phyloP scores from a whole-genome alignment of 53 echinoderm and acorn worm genomes.

The Luidia sarsii region DNA sequence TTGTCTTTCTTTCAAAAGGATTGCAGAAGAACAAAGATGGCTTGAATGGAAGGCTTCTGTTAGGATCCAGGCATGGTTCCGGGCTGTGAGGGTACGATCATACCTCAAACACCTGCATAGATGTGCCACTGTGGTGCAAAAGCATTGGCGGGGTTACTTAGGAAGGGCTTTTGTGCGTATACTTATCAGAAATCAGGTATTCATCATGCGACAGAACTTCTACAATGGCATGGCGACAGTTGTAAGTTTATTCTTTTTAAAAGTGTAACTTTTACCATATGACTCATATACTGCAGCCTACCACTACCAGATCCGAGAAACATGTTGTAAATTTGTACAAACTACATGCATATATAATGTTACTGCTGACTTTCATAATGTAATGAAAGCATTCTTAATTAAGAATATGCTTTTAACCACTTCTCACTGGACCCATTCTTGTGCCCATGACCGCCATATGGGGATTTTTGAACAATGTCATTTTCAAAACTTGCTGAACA shows the following conservation, averaged over 20 bases:
- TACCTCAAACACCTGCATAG: constrained; percentile 81
- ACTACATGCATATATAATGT: too few relatives aligned
- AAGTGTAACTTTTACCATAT: too few relatives aligned
- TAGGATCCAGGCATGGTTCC: constrained; percentile 92
- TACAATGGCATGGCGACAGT: constrained; percentile 97
- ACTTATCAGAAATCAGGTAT: constrained; percentile 78
- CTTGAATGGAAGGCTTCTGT: constrained; percentile 74
- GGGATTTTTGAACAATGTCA: too few relatives aligned
- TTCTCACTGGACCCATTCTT: too few relatives aligned
- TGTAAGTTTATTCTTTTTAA: constrained; percentile 46
- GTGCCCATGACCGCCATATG: too few relatives aligned
- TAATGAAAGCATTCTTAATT: too few relatives aligned
- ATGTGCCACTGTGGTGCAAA: constrained; percentile 90
- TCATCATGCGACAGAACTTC: constrained; percentile 85
- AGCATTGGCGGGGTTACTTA: constrained; percentile 85
- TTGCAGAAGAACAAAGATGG: constrained; percentile 77
- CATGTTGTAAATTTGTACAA: too few relatives aligned
- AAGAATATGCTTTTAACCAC: too few relatives aligned
- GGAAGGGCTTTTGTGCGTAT: constrained; percentile 72
- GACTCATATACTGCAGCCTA: too few relatives aligned
- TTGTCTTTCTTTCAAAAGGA: constrained; percentile 42
- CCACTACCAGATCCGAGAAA: too few relatives aligned
- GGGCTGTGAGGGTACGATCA: constrained; percentile 79
- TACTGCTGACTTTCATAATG: too few relatives aligned
- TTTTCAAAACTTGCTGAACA: too few relatives aligned